Evolutionary conservation across 2,888 invertebrate species (phyloP).

Genomic region (Heliconius ismenius): DNA sequence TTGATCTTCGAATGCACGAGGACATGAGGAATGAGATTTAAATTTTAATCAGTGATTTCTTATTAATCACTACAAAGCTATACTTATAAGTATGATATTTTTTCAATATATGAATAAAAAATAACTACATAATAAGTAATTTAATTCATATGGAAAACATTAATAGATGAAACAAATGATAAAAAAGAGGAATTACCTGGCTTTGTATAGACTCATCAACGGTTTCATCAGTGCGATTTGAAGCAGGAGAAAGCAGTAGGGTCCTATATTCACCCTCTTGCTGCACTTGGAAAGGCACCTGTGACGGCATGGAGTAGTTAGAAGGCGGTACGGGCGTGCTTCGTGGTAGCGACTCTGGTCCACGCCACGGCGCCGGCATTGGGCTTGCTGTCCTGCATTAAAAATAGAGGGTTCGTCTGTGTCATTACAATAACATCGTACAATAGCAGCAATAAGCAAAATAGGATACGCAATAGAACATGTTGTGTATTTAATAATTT

Average conservation of each 20-base stretch:
- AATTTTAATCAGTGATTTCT: not conserved
- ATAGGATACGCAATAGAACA: not conserved
- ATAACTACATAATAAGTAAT: too few relatives aligned
- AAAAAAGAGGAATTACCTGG: conserved; percentile 71
- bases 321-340: conserved; percentile 68
- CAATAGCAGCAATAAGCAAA: not conserved
- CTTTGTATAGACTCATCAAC: conserved; percentile 79
- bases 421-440: not conserved
- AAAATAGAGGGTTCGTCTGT: not conserved
- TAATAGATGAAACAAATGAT: too few relatives aligned
- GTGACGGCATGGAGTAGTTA: conserved; percentile 51
- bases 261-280: conserved; percentile 69
- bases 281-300: conserved; percentile 56
- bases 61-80: not conserved
- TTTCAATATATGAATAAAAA: not conserved
- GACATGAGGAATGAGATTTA: not conserved
- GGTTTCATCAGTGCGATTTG: conserved; percentile 71
- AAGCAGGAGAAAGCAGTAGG: conserved; percentile 65
- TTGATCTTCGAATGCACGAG: too few relatives aligned
- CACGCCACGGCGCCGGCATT: conserved; percentile 72
- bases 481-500: too few relatives aligned
- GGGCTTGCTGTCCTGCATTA: conserved; percentile 77
- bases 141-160: too few relatives aligned
- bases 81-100: not conserved
- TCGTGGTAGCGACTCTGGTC: conserved; percentile 81